Base-by-base conservation (phyloP, 2,888 invertebrate genomes). In the Noctua janthina region DNA sequence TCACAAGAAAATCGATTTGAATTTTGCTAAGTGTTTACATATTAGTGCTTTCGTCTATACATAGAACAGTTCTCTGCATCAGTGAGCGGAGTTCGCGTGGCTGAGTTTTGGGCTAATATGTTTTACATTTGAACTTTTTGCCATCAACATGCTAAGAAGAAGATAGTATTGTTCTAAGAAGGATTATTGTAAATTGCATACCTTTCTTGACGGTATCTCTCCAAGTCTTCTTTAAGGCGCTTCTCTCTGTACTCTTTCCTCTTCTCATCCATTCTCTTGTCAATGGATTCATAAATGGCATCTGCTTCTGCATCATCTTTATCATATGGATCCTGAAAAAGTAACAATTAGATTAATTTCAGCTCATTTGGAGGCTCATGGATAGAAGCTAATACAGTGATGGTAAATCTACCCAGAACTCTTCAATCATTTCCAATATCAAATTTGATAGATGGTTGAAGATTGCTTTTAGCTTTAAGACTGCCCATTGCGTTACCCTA, bases 291-390 rank as follows among this genome's bases (percentile, higher is more conserved):
- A 95, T 99, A 99, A 89, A 99, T 99, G 17, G 99, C 98, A 97
- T 99, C 99, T 0, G 99, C 99, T 97, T 99, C 99, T 90, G 99
- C 99, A 95, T 99, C 99, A 95, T 99, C 99, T 97, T 99, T 99
- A 94, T 99, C 99, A 94, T 99, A 99, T 0, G 99, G 99, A 97
- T 99, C 99, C 97, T 97, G 84, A 79, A 69, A 81, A 74, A 59
- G 5, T 29, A 29, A 70, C 3, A 1, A 20, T 39, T 8, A 13
- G 29, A 73, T 46, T 29, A 43, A 20, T 39, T 54, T 54, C 13
- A 20, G 23, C 23, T 23, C 3, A 67, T 15, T 74, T 49, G 3
- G 49, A 67, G 11, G 35, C 23, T 59, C n/a, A 4, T 20, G 6
- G 5, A 29, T 8, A 29, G 35, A 39, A 39, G 15, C 1, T 39